These are phyloP conservation scores for Chironomus tentans DNA, from an alignment of 2,888 invertebrate genomes.

Conservation along the genomic window DNA sequence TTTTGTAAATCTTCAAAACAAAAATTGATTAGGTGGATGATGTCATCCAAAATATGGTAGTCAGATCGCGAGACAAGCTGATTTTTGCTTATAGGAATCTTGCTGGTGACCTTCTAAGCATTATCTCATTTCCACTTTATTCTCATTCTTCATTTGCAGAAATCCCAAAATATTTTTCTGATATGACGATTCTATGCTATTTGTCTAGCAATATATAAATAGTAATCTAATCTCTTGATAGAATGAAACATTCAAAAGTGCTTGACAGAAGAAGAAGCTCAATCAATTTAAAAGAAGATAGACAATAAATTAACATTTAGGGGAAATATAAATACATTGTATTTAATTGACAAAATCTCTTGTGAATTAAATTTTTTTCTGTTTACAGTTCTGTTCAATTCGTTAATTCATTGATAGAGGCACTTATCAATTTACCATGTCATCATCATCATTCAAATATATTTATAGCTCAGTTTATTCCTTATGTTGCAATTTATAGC, in stretches of 20 bases:
- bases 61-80: too few relatives aligned
- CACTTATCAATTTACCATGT: conserved; percentile 6
- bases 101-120: not conserved
- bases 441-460: not conserved
- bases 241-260: too few relatives aligned
- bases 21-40: not conserved
- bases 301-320: not conserved
- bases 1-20: not conserved
- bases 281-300: not conserved
- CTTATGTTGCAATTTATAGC: not conserved
- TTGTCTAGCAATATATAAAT: not conserved
- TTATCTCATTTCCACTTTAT: not conserved
- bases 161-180: not conserved
- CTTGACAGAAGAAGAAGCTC: not conserved
- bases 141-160: not conserved
- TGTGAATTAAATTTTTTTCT: not conserved
- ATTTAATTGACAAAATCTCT: not conserved
- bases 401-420: not conserved
- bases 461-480: not conserved
- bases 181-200: not conserved
- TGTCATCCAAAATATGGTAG: not conserved
- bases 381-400: not conserved
- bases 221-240: too few relatives aligned
- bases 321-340: not conserved
- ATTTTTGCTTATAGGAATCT: not conserved